Conservation (phyloP, 1,140 invertebrate species). For the Caligus rogercresseyi region DNA sequence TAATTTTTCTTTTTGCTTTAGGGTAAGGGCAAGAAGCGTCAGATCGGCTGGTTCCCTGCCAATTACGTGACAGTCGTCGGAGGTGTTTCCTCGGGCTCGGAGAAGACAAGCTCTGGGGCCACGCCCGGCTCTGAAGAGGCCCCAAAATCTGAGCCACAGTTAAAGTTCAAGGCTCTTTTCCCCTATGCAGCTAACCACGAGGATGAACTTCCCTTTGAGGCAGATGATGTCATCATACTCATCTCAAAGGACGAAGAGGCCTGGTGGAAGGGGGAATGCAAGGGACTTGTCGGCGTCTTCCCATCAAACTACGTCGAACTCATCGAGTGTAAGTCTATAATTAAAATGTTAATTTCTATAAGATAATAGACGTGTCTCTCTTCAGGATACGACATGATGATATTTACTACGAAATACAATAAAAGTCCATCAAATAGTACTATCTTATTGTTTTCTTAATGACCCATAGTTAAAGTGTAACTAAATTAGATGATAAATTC, state of each 20-base stretch:
- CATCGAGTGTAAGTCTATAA: constrained; percentile 14
- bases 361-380: not conserved
- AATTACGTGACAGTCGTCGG: constrained; percentile 74
- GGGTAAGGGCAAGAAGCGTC: constrained; percentile 79
- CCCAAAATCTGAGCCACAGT: constrained; percentile 22
- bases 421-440: no score
- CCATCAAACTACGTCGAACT: constrained; percentile 74
- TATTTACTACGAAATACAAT: no score
- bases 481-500: no score
- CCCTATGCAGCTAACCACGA: constrained; percentile 78
- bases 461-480: no score
- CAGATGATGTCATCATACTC: constrained; percentile 80
- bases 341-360: not conserved
- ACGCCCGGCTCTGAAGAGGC: constrained; percentile 24
- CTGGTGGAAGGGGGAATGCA: constrained; percentile 89
- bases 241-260: constrained; percentile 69
- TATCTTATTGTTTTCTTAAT: no score
- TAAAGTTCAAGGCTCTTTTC: constrained; percentile 70
- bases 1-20: no score
- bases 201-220: constrained; percentile 81
- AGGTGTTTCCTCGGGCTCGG: constrained; percentile 25
- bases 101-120: constrained; percentile 24
- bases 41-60: constrained; percentile 93
- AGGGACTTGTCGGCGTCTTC: constrained; percentile 66
- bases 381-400: no score